Evolutionary conservation across 2,888 invertebrate species (phyloP), one percentile per base, ranked within the genome.

Genomic region (Dryococelus australis): DNA sequence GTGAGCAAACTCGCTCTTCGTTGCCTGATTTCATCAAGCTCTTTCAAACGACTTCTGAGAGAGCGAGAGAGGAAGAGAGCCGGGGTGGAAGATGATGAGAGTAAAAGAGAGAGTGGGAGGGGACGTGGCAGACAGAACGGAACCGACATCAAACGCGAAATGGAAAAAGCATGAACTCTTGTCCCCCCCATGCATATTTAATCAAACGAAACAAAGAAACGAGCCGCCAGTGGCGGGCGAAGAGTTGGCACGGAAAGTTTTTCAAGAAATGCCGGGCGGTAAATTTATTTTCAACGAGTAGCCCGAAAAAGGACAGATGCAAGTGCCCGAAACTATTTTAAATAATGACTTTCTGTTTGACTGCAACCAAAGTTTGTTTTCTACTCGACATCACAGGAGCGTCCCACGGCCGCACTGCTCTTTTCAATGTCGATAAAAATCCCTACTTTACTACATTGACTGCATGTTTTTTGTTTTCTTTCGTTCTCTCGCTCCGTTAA

Each of bases 31-130:
- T 83, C 83, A 83, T 83, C 83, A 83, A 27, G 35, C 12, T 83
- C 35, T 43, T 83, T 83, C 83, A 28, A 83, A 83, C 28, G 83
- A 83, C 83, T 85, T 85, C 87, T 51, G 43, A 81, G 80, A 87
- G 85, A 35, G 47, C 35, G 51, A 9, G 53, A 26, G 2, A 51
- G 26, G 51, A 51, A 85, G 27, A 53, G 80, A 78, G 80, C n/a
- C n/a, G 9, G 28, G 3, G 28, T 13, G n/a, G 51, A 28, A 27
- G 28, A 24, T 12, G 84, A 27, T 35, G n/a, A n/a, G n/a, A n/a
- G n/a, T n/a, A n/a, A 65, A 27, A 12, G 28, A 26, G 65, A 43
- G 35, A 35, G 53, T 65, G 85, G 80, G 35, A 51, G 26, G 78
- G 86, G 83, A 28, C 78, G n/a, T n/a, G n/a, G n/a, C n/a, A n/a